Percentiles rank a stretch among this genome's conserved stretches.
Evolutionary conservation across 1,140 invertebrate species (phyloP).

Genomic region (Phortica variegata): DNA sequence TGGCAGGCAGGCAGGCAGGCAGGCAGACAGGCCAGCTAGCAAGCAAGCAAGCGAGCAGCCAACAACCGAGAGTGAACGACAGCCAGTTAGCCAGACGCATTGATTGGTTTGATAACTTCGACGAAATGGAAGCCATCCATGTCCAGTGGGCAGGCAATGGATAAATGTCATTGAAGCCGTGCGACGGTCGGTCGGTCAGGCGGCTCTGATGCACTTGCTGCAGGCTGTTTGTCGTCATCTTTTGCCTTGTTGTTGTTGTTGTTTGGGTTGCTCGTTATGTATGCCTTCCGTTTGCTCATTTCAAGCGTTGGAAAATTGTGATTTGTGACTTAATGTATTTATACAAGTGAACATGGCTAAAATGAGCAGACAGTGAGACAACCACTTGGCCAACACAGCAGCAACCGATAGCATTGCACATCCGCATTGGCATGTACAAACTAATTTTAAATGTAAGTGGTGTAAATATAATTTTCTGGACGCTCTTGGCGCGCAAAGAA

Average conservation of each 20-base stretch:
- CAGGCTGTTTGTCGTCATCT: slow-evolving; percentile 6
- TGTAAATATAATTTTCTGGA: slow-evolving; percentile 53
- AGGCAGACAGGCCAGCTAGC: too few species aligned
- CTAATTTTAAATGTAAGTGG: slow-evolving; percentile 54
- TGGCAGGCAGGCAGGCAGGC: slow-evolving; percentile 3
- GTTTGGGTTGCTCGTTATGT: slow-evolving; percentile 31
- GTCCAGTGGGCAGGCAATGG: too few species aligned
- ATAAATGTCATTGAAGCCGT: too few species aligned
- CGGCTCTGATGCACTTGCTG: slow-evolving; percentile 2
- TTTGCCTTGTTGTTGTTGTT: slow-evolving; percentile 29
- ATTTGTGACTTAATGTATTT: slow-evolving; percentile 56
- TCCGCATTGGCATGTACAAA: slow-evolving; percentile 38
- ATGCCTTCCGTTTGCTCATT: slow-evolving; percentile 54
- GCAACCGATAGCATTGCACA: slow-evolving; percentile 11
- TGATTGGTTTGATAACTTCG: slow-evolving; percentile 40
- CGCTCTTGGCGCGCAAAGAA: too few species aligned
- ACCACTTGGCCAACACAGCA: slow-evolving; percentile 2
- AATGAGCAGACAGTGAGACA: slow-evolving; percentile 5
- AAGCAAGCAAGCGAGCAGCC: too few species aligned
- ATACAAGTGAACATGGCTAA: slow-evolving; percentile 37
- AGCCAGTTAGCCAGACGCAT: slow-evolving; percentile 16
- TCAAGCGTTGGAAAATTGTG: slow-evolving; percentile 53
- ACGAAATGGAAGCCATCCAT: too few species aligned
- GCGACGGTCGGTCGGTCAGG: neutral
- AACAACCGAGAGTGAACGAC: too few species aligned